These are phyloP conservation scores for Ammospiza maritima DNA, from an alignment of 2,797 vertebrate species.

Conservation along the genomic window DNA sequence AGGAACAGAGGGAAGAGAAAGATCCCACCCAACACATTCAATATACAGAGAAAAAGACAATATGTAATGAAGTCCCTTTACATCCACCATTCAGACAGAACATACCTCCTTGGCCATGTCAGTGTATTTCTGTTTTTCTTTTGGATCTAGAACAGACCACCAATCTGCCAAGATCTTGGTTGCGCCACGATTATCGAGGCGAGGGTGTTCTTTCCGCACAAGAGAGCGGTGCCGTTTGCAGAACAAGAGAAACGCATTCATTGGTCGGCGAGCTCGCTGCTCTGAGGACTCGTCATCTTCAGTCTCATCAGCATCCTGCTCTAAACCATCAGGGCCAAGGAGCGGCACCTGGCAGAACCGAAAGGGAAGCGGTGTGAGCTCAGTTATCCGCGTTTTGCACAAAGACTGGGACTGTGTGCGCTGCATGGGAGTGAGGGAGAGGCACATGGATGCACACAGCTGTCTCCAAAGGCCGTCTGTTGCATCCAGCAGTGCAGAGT, in stretches of 20 bases:
- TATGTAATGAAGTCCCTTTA: not conserved
- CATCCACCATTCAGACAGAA: not conserved
- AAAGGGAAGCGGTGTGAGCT: slow-evolving; percentile 2
- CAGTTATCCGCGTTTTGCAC: rapidly evolving
- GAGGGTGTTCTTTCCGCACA: slow-evolving; percentile 96
- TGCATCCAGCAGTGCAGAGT: not conserved
- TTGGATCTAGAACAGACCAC: slow-evolving; percentile 97
- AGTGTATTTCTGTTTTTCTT: slow-evolving; percentile 98
- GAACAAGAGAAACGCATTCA: slow-evolving; percentile 99
- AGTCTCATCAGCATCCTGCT: slow-evolving; percentile 83
- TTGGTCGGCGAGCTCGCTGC: slow-evolving; percentile 93
- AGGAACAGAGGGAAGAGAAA: not conserved
- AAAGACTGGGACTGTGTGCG: not conserved
- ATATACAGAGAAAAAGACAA: not conserved
- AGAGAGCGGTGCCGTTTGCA: slow-evolving; percentile 98
- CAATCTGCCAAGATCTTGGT: slow-evolving; percentile 99
- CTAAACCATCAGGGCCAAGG: slow-evolving; percentile 80
- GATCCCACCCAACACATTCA: not conserved
- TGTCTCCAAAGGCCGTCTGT: not conserved
- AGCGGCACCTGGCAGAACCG: slow-evolving; percentile 78
- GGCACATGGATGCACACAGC: rapidly evolving
- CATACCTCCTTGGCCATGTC: slow-evolving; percentile 99
- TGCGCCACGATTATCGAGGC: slow-evolving; percentile 96
- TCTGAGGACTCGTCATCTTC: slow-evolving; percentile 92
- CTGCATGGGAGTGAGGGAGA: not conserved